phyloP scores from a whole-genome alignment of 2,113 vertebrate species.

The Pungitius pungitius region DNA sequence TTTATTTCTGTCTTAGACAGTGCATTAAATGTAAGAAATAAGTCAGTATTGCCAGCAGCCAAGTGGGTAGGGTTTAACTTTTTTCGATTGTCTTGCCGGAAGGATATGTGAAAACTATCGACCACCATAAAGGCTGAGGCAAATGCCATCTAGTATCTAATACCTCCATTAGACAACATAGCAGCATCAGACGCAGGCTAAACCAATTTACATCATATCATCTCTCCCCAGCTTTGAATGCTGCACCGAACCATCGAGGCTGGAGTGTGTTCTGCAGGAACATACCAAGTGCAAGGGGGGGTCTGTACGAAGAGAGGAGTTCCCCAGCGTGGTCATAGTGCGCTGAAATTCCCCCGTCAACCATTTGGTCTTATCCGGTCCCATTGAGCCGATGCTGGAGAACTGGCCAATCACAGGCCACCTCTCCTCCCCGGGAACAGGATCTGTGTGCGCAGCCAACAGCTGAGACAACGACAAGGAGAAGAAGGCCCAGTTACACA shows the following conservation, averaged over 20 bases:
- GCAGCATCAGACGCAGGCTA: not conserved
- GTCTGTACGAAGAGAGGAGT: constrained; percentile 58
- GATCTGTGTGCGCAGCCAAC: constrained; percentile 77
- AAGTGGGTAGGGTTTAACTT: not conserved
- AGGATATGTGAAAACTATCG: not conserved
- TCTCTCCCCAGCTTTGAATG: not conserved
- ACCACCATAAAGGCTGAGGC: not conserved
- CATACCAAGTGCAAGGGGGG: constrained; percentile 87
- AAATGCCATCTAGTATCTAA: not conserved
- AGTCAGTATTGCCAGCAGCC: not conserved
- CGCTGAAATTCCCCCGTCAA: constrained; percentile 91
- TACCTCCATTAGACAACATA: not conserved
- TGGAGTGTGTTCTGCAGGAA: not conserved
- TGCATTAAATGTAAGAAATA: not conserved
- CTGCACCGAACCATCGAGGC: not conserved
- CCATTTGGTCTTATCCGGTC: constrained; percentile 92
- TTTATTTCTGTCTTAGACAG: not conserved
- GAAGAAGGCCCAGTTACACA: not conserved
- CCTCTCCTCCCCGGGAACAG: constrained; percentile 69
- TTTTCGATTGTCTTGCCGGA: not conserved
- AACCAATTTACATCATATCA: not conserved
- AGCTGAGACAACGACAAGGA: constrained; percentile 64
- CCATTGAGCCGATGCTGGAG: constrained; percentile 97
- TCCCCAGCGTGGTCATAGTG: constrained; percentile 84
- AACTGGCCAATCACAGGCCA: constrained; percentile 96